phyloP scores from a whole-genome alignment of 1,140 invertebrate genomes.

The Caenorhabditis remanei region DNA sequence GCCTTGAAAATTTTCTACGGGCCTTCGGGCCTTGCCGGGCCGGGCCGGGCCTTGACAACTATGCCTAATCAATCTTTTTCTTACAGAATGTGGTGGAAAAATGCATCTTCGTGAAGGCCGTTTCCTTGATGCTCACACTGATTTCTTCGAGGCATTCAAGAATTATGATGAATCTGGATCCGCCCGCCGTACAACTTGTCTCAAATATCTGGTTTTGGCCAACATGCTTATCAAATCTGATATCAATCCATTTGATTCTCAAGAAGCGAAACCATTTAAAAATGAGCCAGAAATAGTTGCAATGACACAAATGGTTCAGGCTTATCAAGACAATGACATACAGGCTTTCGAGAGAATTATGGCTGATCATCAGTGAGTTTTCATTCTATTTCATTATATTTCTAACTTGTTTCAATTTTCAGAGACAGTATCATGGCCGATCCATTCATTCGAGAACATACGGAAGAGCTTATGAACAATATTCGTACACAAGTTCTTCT shows the following conservation, averaged over 20 bases:
- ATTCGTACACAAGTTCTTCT: constrained; percentile 98
- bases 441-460: constrained; percentile 98
- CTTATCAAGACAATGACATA: constrained; percentile 99
- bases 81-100: constrained; percentile 96
- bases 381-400: neutral
- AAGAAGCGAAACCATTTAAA: constrained; percentile 97
- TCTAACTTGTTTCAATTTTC: neutral
- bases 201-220: constrained; percentile 97
- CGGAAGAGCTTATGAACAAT: constrained; percentile 96
- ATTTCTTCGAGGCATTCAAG: constrained; percentile 99
- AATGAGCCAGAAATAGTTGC: constrained; percentile 99
- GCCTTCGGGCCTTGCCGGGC: too few species aligned
- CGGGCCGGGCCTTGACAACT: too few species aligned
- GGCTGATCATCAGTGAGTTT: constrained; percentile 84
- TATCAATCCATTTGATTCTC: constrained; percentile 99
- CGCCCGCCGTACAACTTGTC: constrained; percentile 92
- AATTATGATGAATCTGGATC: constrained; percentile 99
- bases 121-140: constrained; percentile 98
- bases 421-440: constrained; percentile 98
- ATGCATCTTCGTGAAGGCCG: constrained; percentile 99
- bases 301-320: constrained; percentile 97
- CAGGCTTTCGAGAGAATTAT: constrained; percentile 97
- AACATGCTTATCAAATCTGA: constrained; percentile 94
- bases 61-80: neutral
- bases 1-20: too few species aligned